Percentiles rank a stretch among this genome's conserved stretches.
These are phyloP conservation scores for Saturnia pavonia DNA, from an alignment of 2,888 invertebrate genomes.

Conservation along the genomic window DNA sequence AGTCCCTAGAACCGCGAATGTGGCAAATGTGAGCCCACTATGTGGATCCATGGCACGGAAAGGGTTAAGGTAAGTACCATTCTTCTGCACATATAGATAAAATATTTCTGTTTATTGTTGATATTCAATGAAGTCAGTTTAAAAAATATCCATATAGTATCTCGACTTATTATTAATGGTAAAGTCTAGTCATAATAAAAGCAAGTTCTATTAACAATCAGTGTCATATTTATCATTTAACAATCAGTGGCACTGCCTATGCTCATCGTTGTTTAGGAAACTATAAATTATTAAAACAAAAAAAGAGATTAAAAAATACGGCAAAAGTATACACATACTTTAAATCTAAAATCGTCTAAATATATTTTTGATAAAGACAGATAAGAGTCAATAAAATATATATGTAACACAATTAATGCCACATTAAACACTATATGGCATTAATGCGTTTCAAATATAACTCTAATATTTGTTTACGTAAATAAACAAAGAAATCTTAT, in stretches of 20 bases:
- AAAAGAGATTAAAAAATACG: background rate
- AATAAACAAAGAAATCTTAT: too few relatives aligned
- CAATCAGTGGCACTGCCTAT: background rate
- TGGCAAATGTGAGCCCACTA: too few relatives aligned
- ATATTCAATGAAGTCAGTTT: too few relatives aligned
- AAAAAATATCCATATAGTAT: background rate
- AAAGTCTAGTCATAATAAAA: background rate
- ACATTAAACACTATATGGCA: background rate
- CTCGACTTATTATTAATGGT: background rate
- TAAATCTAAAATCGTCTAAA: background rate
- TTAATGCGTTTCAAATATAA: background rate
- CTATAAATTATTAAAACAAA: background rate
- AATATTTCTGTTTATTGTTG: too few relatives aligned
- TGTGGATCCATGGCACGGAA: too few relatives aligned
- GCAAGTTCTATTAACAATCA: slow-evolving; percentile 21
- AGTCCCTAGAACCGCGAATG: too few relatives aligned
- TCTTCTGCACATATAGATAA: too few relatives aligned
- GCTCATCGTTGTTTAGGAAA: background rate
- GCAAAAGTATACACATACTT: background rate
- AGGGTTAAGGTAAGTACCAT: too few relatives aligned
- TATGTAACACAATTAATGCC: background rate
- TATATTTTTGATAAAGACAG: background rate
- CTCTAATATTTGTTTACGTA: background rate
- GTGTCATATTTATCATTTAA: slow-evolving; percentile 38
- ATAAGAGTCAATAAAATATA: background rate